Conservation (phyloP, 2,113 vertebrate species). For the Amblyornis subalaris region DNA sequence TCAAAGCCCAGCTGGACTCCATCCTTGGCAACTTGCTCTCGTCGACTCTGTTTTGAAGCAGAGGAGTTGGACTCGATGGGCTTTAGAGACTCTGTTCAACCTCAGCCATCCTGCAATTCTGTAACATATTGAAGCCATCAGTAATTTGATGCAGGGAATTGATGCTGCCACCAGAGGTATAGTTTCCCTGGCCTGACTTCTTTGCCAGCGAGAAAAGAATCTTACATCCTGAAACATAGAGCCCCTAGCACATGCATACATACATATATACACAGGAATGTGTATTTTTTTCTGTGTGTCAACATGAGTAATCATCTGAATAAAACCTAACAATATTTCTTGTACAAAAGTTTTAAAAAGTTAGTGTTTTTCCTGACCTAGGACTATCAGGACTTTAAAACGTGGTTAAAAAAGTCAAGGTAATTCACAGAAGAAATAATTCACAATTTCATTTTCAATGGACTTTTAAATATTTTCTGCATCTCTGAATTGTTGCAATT, state of each 20-base stretch:
- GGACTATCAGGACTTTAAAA: not conserved
- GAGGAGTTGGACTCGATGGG: accelerated
- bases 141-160: not conserved
- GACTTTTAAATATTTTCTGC: not conserved
- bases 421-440: not conserved
- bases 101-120: not conserved
- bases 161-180: not conserved
- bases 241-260: not conserved
- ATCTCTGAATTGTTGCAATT: not conserved
- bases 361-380: not conserved
- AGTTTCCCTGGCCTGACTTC: not conserved
- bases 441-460: not conserved
- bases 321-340: not conserved
- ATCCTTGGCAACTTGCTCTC: not conserved
- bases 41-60: not conserved
- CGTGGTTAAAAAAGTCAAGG: not conserved
- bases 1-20: not conserved
- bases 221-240: not conserved
- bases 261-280: accelerated
- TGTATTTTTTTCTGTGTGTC: not conserved
- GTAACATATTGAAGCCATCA: not conserved
- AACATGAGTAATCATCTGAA: not conserved
- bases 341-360: not conserved
- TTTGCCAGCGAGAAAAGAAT: not conserved
- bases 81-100: not conserved